Evolutionary conservation across 2,888 invertebrate species (phyloP).

Genomic region (Trissolcus japonicus): DNA sequence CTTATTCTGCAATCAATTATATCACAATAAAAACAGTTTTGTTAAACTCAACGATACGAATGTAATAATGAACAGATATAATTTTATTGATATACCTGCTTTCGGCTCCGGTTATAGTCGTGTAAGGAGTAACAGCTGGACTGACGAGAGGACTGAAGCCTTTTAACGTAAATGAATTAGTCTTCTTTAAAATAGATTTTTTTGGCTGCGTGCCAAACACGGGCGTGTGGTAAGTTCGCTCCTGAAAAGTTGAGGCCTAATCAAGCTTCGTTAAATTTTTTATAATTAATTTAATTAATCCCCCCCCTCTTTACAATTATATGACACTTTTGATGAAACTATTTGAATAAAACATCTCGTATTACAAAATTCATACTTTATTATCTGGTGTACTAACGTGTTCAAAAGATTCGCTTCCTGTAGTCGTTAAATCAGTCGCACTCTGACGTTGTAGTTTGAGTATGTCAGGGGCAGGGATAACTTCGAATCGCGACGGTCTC

Average conservation of each 20-base stretch:
- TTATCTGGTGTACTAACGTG: conserved; percentile 63
- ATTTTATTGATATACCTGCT: conserved; percentile 78
- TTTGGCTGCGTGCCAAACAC: conserved; percentile 80
- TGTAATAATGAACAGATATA: not conserved
- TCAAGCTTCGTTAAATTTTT: conserved; percentile 57
- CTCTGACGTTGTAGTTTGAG: conserved; percentile 79
- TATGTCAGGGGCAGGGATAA: conserved; percentile 89
- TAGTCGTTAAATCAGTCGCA: conserved; percentile 77
- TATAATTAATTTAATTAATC: no score
- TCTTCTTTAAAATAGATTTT: conserved; percentile 95
- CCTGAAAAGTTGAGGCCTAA: conserved; percentile 63
- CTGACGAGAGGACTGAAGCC: conserved; percentile 80
- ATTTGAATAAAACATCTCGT: no score
- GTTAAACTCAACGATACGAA: no score
- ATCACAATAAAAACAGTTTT: no score
- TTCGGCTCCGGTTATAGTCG: conserved; percentile 93
- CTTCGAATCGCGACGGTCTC: conserved; percentile 87
- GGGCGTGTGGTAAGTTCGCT: conserved; percentile 78
- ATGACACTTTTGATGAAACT: no score
- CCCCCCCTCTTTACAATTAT: no score
- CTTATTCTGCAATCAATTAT: conserved; percentile 80
- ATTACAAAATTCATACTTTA: not conserved
- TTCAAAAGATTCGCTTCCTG: conserved; percentile 75
- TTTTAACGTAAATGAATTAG: conserved; percentile 89
- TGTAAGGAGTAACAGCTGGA: conserved; percentile 80